phyloP scores from a whole-genome alignment of 1,140 invertebrate genomes.

The Leptinotarsa undecemlineata region DNA sequence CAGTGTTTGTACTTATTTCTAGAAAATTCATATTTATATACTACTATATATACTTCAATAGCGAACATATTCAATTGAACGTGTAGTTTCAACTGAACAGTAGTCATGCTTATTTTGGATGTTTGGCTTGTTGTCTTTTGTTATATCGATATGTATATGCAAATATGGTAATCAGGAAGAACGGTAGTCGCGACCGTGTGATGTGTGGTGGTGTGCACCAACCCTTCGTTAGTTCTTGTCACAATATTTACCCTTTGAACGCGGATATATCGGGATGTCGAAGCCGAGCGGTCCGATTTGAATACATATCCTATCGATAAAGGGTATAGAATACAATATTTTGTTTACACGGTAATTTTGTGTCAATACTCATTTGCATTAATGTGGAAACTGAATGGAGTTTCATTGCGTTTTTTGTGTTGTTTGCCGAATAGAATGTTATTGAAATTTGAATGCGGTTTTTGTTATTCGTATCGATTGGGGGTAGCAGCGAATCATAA shows the following conservation, averaged over 20 bases:
- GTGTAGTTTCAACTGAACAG: not conserved
- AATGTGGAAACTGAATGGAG: constrained; percentile 18
- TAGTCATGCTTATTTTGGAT: constrained; percentile 27
- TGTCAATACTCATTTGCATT: constrained; percentile 29
- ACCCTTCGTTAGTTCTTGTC: constrained; percentile 28
- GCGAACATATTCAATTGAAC: too few species aligned
- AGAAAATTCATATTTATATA: too few species aligned
- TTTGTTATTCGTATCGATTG: not conserved
- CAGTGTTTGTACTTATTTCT: too few species aligned
- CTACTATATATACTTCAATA: too few species aligned
- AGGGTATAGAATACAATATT: constrained; percentile 19
- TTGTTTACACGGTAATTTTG: constrained; percentile 29
- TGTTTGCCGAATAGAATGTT: not conserved
- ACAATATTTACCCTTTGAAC: constrained; percentile 31
- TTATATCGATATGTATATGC: constrained; percentile 33
- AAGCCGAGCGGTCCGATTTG: constrained; percentile 7
- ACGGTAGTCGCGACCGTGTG: constrained; percentile 8
- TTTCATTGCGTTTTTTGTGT: not conserved
- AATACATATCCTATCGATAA: constrained; percentile 19
- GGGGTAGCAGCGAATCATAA: not conserved
- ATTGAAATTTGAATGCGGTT: not conserved
- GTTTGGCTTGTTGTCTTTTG: constrained; percentile 25
- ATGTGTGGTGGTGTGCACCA: constrained; percentile 16
- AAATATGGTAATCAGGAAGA: constrained; percentile 30
- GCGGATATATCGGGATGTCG: constrained; percentile 10